Conservation (phyloP, 2,797 vertebrate genomes). For the Crenuchus spilurus region DNA sequence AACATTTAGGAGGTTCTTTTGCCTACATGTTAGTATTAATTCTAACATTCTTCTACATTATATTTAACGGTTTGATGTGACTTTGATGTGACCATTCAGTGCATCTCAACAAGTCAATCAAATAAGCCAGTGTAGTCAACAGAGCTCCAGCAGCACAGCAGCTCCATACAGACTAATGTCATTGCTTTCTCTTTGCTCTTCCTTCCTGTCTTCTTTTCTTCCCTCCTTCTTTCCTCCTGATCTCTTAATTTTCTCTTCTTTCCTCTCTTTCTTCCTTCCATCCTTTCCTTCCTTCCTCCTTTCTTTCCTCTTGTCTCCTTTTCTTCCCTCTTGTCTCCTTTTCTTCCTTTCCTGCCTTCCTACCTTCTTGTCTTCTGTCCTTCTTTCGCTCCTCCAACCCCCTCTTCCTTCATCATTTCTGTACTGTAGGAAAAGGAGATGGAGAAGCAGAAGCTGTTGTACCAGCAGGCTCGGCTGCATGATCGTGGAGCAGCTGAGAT, state of each 20-base stretch:
- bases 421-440: constrained; percentile 94
- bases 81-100: not conserved
- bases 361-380: constrained; percentile 51
- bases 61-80: not conserved
- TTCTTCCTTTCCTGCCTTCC: not conserved
- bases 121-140: not conserved
- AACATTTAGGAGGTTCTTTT: not conserved
- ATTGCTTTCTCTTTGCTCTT: not conserved
- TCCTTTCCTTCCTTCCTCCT: too few species aligned
- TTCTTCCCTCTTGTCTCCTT: constrained; percentile 49
- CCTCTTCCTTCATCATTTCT: too few species aligned
- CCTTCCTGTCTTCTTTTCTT: constrained; percentile 50
- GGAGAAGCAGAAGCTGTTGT: constrained; percentile 96
- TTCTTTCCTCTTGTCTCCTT: too few species aligned
- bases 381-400: not conserved
- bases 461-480: constrained; percentile 93
- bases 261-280: too few species aligned
- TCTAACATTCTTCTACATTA: not conserved
- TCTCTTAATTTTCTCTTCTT: too few species aligned
- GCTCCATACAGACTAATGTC: not conserved
- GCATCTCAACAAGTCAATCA: too few species aligned
- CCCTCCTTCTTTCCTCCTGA: not conserved
- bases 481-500: constrained; percentile 94
- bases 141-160: not conserved
- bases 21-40: not conserved